Evolutionary conservation across 2,888 invertebrate species (phyloP), one percentile per base, ranked within the genome.

Genomic region (Drosophila silvestris): DNA sequence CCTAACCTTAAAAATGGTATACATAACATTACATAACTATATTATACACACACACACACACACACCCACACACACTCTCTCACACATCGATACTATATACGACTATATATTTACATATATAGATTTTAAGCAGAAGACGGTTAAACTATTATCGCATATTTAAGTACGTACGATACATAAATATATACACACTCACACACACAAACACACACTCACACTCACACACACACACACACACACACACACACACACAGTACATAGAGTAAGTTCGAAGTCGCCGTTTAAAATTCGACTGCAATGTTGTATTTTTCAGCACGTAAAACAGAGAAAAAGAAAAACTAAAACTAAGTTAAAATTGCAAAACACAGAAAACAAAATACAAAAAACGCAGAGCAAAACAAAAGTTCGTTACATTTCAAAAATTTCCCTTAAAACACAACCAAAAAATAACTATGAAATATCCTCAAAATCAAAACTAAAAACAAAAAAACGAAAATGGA

Each of bases 221-320:
- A 63, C 47, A 58, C 30, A 58, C 51, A 53, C 32, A 51, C 16
- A 71, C 33, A 70, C 39, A 66, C 41, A 51, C 41, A 41, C 35
- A 56, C 54, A 60, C 44, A 47, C 28, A 58, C 44, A 58, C 47
- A 58, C 22, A 53, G 32, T 70, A 63, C 73, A 62, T 47, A 56
- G 60, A 26, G 16, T 57, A 60, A 68, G 50, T 35, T 37, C 19
- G 28, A 57, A 44, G 57, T 37, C 60, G 61, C 54, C 53, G 57
- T 47, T 63, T 59, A n/a, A 39, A 70, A 70, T 78, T 76, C 71
- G 83, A 82, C 75, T 77, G 90, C 88, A 86, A 79, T 71, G 86
- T 88, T 86, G 90, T 87, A 87, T 77, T 90, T 79, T 85, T 79
- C 79, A 85, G 90, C 86, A 88, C 88, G 63, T 81, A 62, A 77